Conservation (phyloP, 2,888 invertebrate genomes). For the Priocnemis perturbator region DNA sequence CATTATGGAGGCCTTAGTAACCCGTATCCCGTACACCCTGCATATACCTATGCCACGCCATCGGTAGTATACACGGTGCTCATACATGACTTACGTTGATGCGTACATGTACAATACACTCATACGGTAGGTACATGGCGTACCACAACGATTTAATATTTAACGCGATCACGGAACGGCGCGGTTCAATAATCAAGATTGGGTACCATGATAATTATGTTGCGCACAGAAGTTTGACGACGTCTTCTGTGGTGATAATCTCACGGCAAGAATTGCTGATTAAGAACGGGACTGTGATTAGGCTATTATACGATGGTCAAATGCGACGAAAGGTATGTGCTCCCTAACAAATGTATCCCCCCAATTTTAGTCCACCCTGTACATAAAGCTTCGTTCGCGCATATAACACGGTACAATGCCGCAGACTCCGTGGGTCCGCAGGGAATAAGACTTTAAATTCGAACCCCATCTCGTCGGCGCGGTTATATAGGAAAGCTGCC, state of each 20-base stretch:
- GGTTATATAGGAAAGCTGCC: slow-evolving; percentile 27
- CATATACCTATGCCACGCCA: slow-evolving; percentile 37
- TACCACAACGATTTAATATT: too few relatives aligned
- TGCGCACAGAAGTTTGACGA: too few relatives aligned
- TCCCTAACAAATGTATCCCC: not conserved
- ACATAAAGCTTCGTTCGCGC: slow-evolving; percentile 34
- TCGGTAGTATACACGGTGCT: slow-evolving; percentile 40
- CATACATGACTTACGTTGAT: slow-evolving; percentile 23
- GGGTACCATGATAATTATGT: too few relatives aligned
- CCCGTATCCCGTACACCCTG: slow-evolving; percentile 61
- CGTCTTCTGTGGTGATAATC: too few relatives aligned
- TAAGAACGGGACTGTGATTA: too few relatives aligned
- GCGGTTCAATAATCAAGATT: too few relatives aligned
- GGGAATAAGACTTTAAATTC: slow-evolving; percentile 64
- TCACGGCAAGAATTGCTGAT: too few relatives aligned
- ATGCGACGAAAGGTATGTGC: too few relatives aligned
- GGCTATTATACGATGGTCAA: too few relatives aligned
- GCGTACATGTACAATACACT: not conserved
- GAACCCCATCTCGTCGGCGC: slow-evolving; percentile 24
- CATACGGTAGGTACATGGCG: too few relatives aligned
- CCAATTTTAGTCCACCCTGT: slow-evolving; percentile 41
- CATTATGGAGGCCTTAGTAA: slow-evolving; percentile 69
- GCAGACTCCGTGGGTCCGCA: slow-evolving; percentile 37
- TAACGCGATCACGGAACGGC: too few relatives aligned
- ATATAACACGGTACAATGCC: slow-evolving; percentile 38